phyloP scores from a whole-genome alignment of 2,113 vertebrate species.

The Melanerpes aurifrons region DNA sequence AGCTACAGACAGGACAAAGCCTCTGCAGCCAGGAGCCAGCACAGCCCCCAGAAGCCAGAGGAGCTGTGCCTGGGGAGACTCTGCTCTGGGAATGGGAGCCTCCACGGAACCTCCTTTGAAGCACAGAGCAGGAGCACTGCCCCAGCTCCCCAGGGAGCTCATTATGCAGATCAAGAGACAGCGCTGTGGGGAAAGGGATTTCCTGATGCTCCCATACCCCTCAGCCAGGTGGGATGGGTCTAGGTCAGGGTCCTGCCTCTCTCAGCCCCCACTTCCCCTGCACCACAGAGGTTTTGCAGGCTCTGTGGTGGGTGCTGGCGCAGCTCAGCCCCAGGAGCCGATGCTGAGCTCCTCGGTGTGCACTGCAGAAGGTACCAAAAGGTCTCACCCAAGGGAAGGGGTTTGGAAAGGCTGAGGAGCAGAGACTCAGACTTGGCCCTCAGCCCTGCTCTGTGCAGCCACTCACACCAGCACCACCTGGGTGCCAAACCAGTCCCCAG shows the following conservation, averaged over 20 bases:
- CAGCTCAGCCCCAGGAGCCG: background rate
- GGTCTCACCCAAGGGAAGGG: background rate
- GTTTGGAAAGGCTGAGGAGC: background rate
- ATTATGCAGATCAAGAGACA: background rate
- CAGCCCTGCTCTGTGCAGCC: background rate
- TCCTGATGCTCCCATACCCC: background rate
- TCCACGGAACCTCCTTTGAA: background rate
- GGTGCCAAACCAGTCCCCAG: background rate
- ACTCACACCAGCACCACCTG: fast-evolving
- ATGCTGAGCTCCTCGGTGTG: background rate
- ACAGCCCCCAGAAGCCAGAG: background rate
- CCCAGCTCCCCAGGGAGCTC: background rate
- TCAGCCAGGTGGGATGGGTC: background rate
- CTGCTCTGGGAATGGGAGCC: background rate
- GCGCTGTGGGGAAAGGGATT: background rate
- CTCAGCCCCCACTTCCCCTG: background rate
- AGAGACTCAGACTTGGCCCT: background rate
- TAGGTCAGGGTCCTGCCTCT: background rate
- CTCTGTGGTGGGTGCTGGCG: background rate
- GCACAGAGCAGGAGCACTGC: background rate
- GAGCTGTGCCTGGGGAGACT: background rate
- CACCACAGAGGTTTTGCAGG: background rate
- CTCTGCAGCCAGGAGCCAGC: background rate
- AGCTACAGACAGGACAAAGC: fast-evolving
- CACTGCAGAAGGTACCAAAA: background rate